Base-by-base conservation (phyloP, 2,888 invertebrate genomes). In the Choristoneura rosaceana region DNA sequence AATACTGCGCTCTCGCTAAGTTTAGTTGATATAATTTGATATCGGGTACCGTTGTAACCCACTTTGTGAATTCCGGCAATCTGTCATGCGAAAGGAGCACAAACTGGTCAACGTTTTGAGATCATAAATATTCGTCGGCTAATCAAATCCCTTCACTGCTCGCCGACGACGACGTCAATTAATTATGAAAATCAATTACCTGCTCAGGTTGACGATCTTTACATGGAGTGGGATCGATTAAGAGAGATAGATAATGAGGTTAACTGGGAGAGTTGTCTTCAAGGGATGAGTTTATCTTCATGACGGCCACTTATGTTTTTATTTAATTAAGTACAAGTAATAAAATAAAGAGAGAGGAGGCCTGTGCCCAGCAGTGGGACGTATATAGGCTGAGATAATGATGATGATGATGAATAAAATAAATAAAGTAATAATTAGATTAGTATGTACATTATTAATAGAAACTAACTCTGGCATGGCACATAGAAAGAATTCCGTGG, bases 31-130 rank as follows among this genome's bases (percentile, higher is more conserved):
- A 83, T 85, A 86, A 88, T 86, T 88, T 79, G 82, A 87, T 87
- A 87, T 83, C 78, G 80, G 79, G 77, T 82, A 86, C 88, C 87
- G 86, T 86, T 86, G 79, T 87, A 87, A 89, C 84, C 73, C 80
- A 89, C 84, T 88, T 90, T 87, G 78, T 68, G 82, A 87, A 87
- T 88, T 85, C 83, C 76, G 83, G 80, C 85, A 86, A 87, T 89
- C 84, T 84, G 84, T 87, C 82, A 82, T 81, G 80, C 76, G 84
- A 86, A 87, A 82, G 78, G 76, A 80, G 75, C 79, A 75, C 70
- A 34, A 81, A 80, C 77, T 61, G 76, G 75, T 76, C 64, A 64
- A 75, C 76, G 74, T 74, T 77, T 79, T 74, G 75, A 73, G 76
- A 77, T 78, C 78, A 81, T 84, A 82, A 80, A 81, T 80, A 76